phyloP scores from a whole-genome alignment of 2,797 vertebrate genomes.

The Odontamblyopus lacepedii region DNA sequence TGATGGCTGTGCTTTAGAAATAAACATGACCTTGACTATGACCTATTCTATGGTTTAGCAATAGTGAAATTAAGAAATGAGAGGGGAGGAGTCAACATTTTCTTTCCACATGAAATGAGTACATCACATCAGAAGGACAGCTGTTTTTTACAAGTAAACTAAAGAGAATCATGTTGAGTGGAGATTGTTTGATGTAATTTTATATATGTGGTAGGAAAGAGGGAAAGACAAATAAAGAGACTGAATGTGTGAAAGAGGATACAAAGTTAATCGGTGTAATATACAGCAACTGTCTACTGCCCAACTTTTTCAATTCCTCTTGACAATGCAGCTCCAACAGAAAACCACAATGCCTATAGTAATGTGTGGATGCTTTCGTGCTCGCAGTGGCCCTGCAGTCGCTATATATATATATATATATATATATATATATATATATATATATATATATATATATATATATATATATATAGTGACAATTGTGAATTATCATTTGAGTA shows the following conservation, averaged over 20 bases:
- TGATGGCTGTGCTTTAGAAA: too few relatives aligned
- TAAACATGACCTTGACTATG: too few relatives aligned
- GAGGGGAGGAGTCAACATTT: too few relatives aligned
- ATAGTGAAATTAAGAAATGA: too few relatives aligned
- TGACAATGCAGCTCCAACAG: constrained; percentile 7
- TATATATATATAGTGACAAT: constrained; percentile 54
- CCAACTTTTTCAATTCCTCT: constrained; percentile 41
- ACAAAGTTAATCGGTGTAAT: neutral
- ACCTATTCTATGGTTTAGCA: too few relatives aligned
- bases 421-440: too few relatives aligned
- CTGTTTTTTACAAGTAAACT: too few relatives aligned
- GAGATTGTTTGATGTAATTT: too few relatives aligned
- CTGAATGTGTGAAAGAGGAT: neutral
- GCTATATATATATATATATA: neutral
- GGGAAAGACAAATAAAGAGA: neutral
- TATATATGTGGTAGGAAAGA: neutral
- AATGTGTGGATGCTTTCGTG: constrained; percentile 20
- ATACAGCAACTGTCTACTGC: constrained; percentile 8
- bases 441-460: too few relatives aligned
- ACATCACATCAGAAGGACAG: too few relatives aligned
- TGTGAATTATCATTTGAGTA: constrained; percentile 67
- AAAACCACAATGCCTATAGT: constrained; percentile 38
- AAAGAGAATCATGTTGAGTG: too few relatives aligned
- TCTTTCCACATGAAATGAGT: too few relatives aligned
- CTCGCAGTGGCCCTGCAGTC: constrained; percentile 47